These are phyloP conservation scores for Aurelia sp. DNA, from an alignment of 30 jellyfish, hydroid and myxozoan species.

Conservation along the genomic window DNA sequence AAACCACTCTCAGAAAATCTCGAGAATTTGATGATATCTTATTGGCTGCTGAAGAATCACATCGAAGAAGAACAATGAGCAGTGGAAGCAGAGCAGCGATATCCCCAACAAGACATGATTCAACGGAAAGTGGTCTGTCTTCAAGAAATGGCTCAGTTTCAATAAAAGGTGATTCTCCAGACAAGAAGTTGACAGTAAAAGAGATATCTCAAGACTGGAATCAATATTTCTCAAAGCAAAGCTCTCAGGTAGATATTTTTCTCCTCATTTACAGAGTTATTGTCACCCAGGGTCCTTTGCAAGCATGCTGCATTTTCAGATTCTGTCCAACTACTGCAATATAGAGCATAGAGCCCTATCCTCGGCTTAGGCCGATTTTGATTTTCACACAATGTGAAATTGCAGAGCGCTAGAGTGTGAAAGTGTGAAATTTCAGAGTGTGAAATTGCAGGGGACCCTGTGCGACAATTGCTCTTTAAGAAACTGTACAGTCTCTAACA, in stretches of 20 bases:
- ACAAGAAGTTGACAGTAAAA: conserved; percentile 16
- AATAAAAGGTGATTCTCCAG: not conserved
- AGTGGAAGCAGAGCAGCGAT: conserved; percentile 13
- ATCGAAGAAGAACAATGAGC: conserved; percentile 32
- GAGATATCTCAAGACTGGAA: conserved; percentile 47
- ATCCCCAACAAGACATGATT: not conserved
- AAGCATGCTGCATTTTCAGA: no score
- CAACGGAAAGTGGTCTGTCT: not conserved
- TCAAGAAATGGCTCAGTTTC: conserved; percentile 9
- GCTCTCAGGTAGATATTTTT: conserved; percentile 5
- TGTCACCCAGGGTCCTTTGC: no score
- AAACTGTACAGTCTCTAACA: no score
- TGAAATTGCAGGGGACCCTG: no score
- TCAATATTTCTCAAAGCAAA: conserved; percentile 18
- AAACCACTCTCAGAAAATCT: not conserved
- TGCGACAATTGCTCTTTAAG: no score
- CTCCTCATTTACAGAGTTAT: no score
- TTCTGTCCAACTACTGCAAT: no score
- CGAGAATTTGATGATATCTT: conserved; percentile 15
- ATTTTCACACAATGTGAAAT: no score
- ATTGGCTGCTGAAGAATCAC: conserved; percentile 39
- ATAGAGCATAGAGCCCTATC: no score
- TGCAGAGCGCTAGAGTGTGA: no score
- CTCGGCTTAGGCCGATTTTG: no score
- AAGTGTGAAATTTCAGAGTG: no score